Conservation (phyloP, 1,140 invertebrate species). For the Penaeus chinensis region DNA sequence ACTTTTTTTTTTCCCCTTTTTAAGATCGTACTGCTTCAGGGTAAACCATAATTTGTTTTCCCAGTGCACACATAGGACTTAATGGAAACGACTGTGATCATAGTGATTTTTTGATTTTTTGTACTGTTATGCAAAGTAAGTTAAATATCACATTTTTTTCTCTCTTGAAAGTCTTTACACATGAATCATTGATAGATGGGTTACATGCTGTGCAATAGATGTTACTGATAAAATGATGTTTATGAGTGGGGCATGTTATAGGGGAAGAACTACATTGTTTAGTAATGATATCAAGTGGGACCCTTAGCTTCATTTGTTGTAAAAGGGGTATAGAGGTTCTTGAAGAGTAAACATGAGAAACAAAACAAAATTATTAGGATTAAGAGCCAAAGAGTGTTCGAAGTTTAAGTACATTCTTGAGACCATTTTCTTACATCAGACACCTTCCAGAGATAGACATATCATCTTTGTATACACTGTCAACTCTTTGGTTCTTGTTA, state of each 20-base stretch:
- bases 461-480: conserved; percentile 57
- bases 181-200: conserved; percentile 45
- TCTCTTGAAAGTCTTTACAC: conserved; percentile 32
- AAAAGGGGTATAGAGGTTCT: conserved; percentile 27
- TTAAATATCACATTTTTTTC: conserved; percentile 46
- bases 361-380: conserved; percentile 53
- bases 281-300: conserved; percentile 18
- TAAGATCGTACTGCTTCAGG: neutral
- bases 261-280: conserved; percentile 9
- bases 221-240: conserved; percentile 34
- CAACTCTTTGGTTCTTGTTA: conserved; percentile 57
- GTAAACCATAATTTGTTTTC: conserved; percentile 39
- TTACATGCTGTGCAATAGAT: conserved; percentile 59
- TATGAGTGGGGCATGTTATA: conserved; percentile 35
- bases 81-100: conserved; percentile 63
- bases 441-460: conserved; percentile 50
- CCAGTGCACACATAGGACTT: conserved; percentile 59
- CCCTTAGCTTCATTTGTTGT: conserved; percentile 36
- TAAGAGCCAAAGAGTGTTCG: conserved; percentile 57
- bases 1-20: too few species aligned
- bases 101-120: conserved; percentile 62
- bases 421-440: conserved; percentile 11
- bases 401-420: neutral
- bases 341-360: conserved; percentile 20
- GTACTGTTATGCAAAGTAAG: conserved; percentile 61